phyloP scores from a whole-genome alignment of 1,140 invertebrate genomes.

The Rhagoletis zephyria region DNA sequence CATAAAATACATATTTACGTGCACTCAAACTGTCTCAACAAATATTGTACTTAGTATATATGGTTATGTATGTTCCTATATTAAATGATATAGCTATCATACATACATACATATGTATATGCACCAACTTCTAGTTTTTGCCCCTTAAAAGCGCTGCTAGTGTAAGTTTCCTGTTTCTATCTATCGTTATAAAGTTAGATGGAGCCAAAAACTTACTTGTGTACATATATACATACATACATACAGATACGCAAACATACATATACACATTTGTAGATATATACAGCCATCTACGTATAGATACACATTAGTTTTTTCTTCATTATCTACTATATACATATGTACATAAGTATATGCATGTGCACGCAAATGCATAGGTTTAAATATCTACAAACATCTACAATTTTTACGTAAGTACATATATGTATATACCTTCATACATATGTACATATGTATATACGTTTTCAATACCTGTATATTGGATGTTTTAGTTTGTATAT shows the following conservation, averaged over 20 bases:
- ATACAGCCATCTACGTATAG: constrained; percentile 50
- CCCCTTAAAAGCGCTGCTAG: no score
- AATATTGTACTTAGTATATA: background rate
- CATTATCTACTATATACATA: constrained; percentile 39
- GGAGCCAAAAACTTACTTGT: no score
- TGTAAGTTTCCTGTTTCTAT: background rate
- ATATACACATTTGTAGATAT: constrained; percentile 56
- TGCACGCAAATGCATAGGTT: constrained; percentile 11
- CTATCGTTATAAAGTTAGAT: background rate
- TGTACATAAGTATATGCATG: constrained; percentile 56
- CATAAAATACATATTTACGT: no score
- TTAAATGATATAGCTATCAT: background rate
- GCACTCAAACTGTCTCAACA: no score
- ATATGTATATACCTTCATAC: constrained; percentile 58
- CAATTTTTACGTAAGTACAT: background rate
- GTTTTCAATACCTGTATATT: constrained; percentile 60
- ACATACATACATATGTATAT: background rate
- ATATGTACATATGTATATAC: constrained; percentile 53
- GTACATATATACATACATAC: no score
- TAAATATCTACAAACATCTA: background rate
- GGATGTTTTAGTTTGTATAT: constrained; percentile 61
- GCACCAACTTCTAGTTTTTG: background rate
- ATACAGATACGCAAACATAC: constrained; percentile 56
- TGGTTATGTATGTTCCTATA: background rate
- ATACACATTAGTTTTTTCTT: no score